These are phyloP conservation scores for Serinus canaria DNA, from an alignment of 2,113 vertebrate genomes.

Conservation along the genomic window DNA sequence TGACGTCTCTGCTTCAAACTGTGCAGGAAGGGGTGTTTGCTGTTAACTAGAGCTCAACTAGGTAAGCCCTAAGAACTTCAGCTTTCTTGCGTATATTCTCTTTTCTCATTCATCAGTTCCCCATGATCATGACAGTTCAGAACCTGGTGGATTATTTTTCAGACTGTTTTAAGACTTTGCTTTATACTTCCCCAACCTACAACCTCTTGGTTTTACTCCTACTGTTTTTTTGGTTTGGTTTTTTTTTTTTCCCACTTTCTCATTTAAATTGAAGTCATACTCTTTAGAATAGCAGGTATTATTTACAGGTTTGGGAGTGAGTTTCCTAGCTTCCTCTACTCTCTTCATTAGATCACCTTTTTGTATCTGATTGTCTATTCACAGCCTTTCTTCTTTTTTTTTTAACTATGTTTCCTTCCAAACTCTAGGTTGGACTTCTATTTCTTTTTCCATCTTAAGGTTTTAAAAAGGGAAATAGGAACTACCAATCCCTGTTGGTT, in stretches of 20 bases:
- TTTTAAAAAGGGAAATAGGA: background rate
- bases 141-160: background rate
- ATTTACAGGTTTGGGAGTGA: background rate
- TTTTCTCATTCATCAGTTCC: background rate
- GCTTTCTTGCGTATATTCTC: background rate
- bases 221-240: background rate
- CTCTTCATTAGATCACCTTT: background rate
- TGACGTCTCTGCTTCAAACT: background rate
- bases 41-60: background rate
- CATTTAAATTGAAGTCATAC: background rate
- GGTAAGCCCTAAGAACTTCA: background rate
- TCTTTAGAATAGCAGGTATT: background rate
- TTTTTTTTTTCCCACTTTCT: background rate
- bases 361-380: background rate
- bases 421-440: background rate
- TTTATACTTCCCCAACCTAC: background rate
- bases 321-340: background rate
- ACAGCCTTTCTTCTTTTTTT: background rate
- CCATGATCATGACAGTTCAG: background rate
- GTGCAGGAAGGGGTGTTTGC: background rate
- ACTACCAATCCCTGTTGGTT: background rate
- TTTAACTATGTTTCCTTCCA: background rate
- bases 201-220: background rate
- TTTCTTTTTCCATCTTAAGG: background rate
- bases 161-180: background rate